These are phyloP conservation scores for Lemur catta DNA, from an alignment of 2,797 vertebrate species.

Conservation along the genomic window DNA sequence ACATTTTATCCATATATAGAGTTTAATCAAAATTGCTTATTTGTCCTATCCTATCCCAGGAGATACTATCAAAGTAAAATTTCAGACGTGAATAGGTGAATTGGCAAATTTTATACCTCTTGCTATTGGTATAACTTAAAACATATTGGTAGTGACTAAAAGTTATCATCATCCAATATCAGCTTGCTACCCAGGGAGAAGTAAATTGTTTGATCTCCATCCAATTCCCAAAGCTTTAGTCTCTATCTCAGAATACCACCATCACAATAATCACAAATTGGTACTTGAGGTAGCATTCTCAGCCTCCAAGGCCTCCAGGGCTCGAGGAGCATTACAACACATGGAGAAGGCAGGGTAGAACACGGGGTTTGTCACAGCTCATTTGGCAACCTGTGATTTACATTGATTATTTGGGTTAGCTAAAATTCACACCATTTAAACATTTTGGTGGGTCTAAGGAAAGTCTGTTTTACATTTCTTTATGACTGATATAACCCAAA, in stretches of 20 bases:
- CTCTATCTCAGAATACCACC: constrained; percentile 49
- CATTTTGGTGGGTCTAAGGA: not conserved
- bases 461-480: not conserved
- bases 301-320: not conserved
- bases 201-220: constrained; percentile 68
- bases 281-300: constrained; percentile 46
- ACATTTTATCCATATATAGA: not conserved
- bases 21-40: constrained; percentile 30
- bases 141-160: constrained; percentile 51
- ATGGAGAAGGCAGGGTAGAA: not conserved
- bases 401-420: not conserved
- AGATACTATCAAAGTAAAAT: constrained; percentile 47
- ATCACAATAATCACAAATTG: constrained; percentile 66
- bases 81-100: constrained; percentile 44
- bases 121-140: constrained; percentile 53
- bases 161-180: constrained; percentile 65
- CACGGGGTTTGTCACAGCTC: not conserved
- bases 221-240: constrained; percentile 61
- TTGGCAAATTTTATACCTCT: constrained; percentile 49
- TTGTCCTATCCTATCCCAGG: not conserved
- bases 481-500: not conserved
- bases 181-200: constrained; percentile 68
- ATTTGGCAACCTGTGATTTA: not conserved
- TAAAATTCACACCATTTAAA: not conserved
- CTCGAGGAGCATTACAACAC: not conserved